A percentile compares a stretch with the other conserved stretches of the same genome.
Conservation (phyloP, 2,113 vertebrate species). For the Dasyornis broadbenti region DNA sequence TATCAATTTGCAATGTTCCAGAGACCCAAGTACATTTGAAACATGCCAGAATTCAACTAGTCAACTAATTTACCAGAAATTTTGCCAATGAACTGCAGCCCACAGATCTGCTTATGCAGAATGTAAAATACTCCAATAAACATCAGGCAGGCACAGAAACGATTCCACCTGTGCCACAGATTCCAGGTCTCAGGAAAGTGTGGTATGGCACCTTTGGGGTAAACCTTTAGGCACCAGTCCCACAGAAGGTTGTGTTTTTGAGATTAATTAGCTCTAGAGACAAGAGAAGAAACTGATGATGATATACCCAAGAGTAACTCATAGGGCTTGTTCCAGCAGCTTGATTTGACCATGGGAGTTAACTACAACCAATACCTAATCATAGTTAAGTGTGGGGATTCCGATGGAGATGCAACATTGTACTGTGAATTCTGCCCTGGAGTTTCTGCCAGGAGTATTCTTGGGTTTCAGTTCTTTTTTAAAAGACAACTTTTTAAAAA, state of each 20-base stretch:
- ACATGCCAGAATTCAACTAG: not conserved
- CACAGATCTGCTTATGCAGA: accelerated
- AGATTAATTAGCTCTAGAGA: not conserved
- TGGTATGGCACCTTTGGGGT: not conserved
- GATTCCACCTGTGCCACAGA: not conserved
- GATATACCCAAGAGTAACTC: not conserved
- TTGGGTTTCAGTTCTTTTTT: not conserved
- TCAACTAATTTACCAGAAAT: not conserved
- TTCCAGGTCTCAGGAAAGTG: not conserved
- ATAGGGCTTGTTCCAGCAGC: not conserved
- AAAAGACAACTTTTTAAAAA: not conserved
- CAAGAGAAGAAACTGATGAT: not conserved
- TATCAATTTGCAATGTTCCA: not conserved
- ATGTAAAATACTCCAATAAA: not conserved
- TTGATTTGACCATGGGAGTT: not conserved
- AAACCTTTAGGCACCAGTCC: not conserved
- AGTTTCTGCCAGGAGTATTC: not conserved
- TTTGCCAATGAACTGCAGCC: not conserved
- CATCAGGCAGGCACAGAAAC: not conserved
- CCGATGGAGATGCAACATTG: not conserved
- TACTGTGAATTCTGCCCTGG: not conserved
- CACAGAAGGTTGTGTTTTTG: not conserved
- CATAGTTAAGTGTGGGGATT: not conserved
- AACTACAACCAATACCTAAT: not conserved
- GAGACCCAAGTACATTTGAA: not conserved